Evolutionary conservation across 2,113 vertebrate genomes (phyloP).

Genomic region (Lycaon pictus): DNA sequence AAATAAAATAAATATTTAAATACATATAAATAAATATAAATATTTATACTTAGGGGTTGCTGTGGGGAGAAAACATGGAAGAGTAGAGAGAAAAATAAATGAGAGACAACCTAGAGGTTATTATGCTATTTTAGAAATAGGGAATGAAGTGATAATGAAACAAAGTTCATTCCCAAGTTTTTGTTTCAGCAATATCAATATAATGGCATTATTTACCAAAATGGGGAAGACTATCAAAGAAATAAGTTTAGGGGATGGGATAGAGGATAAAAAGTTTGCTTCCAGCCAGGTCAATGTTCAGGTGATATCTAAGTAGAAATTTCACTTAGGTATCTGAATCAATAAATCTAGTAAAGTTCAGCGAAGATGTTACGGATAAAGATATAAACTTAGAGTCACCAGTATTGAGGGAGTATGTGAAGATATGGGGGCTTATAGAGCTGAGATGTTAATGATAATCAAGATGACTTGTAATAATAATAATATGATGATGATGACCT

Average conservation of each 20-base stretch:
- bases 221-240: not conserved
- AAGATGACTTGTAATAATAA: not conserved
- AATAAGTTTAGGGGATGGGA: not conserved
- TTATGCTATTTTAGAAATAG: not conserved
- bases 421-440: not conserved
- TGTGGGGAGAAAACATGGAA: not conserved
- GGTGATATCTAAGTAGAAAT: not conserved
- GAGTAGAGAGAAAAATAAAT: not conserved
- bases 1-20: too few relatives aligned
- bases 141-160: not conserved
- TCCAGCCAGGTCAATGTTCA: not conserved
- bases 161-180: not conserved
- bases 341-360: slow-evolving; percentile 27
- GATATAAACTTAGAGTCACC: not conserved
- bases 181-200: not conserved
- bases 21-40: too few relatives aligned
- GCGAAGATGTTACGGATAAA: not conserved
- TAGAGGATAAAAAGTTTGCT: not conserved
- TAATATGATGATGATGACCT: not conserved
- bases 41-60: too few relatives aligned
- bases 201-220: not conserved
- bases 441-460: not conserved
- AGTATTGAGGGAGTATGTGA: not conserved
- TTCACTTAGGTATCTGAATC: slow-evolving; percentile 5
- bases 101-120: not conserved